phyloP scores from a whole-genome alignment of 2,797 vertebrate species.

The Anisognathus igniventris region DNA sequence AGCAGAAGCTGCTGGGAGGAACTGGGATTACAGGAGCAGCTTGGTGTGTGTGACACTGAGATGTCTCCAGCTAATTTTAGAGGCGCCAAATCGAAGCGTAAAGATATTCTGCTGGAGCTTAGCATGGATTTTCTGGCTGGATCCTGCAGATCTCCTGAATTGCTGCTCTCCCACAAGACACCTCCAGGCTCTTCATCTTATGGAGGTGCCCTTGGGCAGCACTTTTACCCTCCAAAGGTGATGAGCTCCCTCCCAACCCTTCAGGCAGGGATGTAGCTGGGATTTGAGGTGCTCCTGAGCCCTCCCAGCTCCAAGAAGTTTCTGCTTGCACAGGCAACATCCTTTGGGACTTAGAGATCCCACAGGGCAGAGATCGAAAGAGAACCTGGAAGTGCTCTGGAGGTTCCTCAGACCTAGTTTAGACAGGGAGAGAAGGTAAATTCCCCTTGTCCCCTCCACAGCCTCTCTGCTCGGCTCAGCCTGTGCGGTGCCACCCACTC shows the following conservation, averaged over 20 bases:
- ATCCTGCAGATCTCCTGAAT: not conserved
- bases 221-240: not conserved
- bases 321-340: not conserved
- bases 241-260: not conserved
- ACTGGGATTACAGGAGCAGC: constrained; percentile 40
- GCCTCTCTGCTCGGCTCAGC: not conserved
- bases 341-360: not conserved
- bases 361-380: not conserved
- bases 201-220: not conserved
- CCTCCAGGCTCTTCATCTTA: not conserved
- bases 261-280: not conserved
- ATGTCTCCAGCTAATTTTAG: constrained; percentile 36
- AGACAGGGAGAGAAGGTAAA: not conserved
- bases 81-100: not conserved
- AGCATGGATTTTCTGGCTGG: not conserved
- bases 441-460: not conserved
- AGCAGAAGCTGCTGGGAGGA: constrained; percentile 34
- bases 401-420: not conserved
- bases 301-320: not conserved
- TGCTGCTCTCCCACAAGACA: not conserved
- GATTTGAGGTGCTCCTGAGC: not conserved
- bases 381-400: not conserved
- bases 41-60: constrained; percentile 27
- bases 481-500: not conserved
- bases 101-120: constrained; percentile 25